Evolutionary conservation across 2,888 invertebrate species (phyloP), one percentile per base, ranked within the genome.

Genomic region (Microchrysa polita): DNA sequence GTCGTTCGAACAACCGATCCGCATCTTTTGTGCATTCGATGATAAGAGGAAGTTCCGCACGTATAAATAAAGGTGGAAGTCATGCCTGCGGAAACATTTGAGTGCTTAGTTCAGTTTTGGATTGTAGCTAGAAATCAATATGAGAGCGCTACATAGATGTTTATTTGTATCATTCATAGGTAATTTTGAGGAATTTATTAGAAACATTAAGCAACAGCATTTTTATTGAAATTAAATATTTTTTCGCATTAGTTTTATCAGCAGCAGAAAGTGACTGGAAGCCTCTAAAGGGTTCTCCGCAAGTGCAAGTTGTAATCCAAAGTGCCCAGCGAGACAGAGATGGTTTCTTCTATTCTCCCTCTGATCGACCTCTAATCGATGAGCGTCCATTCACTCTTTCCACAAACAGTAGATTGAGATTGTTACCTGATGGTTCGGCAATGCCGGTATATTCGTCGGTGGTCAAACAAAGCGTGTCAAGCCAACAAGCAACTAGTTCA

Each of bases 401-500:
- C 81, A 87, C 87, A 73, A 92, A 93, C 75, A 91, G 91, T 74
- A 91, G 92, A 0, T 81, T 93, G 23, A 87, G 91, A 76, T 90
- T 89, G 67, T 90, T 91, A 65, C 91, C 91, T 1, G 89, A 90
- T 71, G 91, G 90, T 0, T 92, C 93, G 0, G 92, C 92, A 0
- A 90, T 91, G 80, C 90, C 92, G 81, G 93, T 93, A 2, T 90
- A 90, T 78, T 90, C 90, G 55, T 92, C 92, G 10, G 87, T 89
- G 9, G 87, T 86, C 18, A 92, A 90, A 79, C 93, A 93, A 81
- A 90, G 90, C 60, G 90, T 91, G 0, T 93, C 93, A 0, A 93
- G 90, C 0, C 89, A 90, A 74, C 93, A 93, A 81, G 93, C 93
- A 0, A 92, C 93, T 0, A 93, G 91, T 80, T 90, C 91, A 5